Base-by-base conservation (phyloP, 2,888 invertebrate species). In the Lycia hirtaria region DNA sequence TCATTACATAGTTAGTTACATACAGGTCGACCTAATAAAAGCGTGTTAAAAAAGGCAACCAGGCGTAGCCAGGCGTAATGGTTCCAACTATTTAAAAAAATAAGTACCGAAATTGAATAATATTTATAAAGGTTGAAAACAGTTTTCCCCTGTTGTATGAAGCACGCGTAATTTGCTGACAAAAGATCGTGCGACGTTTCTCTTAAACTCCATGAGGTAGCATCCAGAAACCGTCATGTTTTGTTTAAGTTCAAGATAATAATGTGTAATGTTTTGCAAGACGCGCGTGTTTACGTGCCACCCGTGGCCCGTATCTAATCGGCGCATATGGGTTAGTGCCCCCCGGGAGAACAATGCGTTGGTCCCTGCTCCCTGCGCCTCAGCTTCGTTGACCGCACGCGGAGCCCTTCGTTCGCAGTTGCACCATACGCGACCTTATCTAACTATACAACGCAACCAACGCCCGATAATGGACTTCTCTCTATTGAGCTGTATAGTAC, bases 321-420 rank as follows among this genome's bases (percentile, higher is more conserved):
- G 85, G 74, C 79, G 75, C 87, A 86, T 78, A 78, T 90, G 88
- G 90, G 90, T 88, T 84, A 90, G 76, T 91, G 91, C 89, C 91
- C 91, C 91, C 90, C 73, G 82, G 83, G 88, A 81, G 87, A 85
- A 88, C 91, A 88, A 89, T 90, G 91, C 91, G 89, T 89, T 89
- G 91, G 91, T 90, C 90, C 84, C 76, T 68, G 60, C 57, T 73
- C 65, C 62, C 57, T 62, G 61, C 54, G 44, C 38, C 33, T 62
- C 65, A 68, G 60, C 60, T 62, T 61, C 57, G 56, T 51, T 67
- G 67, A 65, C 67, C 67, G 67, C 65, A 65, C 53, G 65, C 63
- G 30, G 62, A 56, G 63, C 35, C 38, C 50, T 43, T 19, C 53
- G 32, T 40, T 32, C n/a, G 54, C 58, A 57, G 35, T 52, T 57